phyloP scores from a whole-genome alignment of 2,113 vertebrate species.

The Sinocyclocheilus anophthalmus region DNA sequence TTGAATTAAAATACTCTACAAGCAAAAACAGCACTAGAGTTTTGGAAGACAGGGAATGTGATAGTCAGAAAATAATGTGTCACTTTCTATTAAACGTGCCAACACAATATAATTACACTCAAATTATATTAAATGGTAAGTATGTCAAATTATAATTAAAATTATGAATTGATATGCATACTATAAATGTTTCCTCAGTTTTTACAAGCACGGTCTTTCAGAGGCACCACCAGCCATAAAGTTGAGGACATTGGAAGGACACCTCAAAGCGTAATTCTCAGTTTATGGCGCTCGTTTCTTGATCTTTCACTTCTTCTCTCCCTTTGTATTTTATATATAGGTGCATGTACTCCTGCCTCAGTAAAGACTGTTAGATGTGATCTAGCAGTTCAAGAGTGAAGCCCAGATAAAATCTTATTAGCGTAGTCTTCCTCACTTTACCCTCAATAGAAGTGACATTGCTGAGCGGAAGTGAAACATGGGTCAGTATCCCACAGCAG shows the following conservation, averaged over 20 bases:
- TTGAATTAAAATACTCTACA: not conserved
- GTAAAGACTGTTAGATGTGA: conserved; percentile 28
- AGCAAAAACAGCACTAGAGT: too few relatives aligned
- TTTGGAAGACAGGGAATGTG: too few relatives aligned
- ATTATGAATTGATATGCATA: not conserved
- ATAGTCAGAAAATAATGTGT: not conserved
- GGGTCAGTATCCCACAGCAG: conserved; percentile 1
- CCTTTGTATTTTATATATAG: conserved; percentile 1
- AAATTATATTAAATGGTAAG: not conserved
- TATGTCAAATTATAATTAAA: not conserved
- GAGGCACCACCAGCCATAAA: not conserved
- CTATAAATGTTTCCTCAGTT: not conserved
- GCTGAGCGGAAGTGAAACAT: not conserved
- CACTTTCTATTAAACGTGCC: not conserved
- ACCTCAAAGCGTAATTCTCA: not conserved
- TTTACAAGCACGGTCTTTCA: not conserved
- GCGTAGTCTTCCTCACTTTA: conserved; percentile 1
- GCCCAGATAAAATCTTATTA: conserved; percentile 38
- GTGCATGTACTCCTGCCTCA: conserved; percentile 3
- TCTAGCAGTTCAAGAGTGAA: conserved; percentile 5
- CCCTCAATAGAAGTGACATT: conserved; percentile 8
- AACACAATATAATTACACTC: not conserved
- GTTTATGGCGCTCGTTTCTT: not conserved
- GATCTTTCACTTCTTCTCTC: not conserved
- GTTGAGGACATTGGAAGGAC: not conserved